Conservation (phyloP, 2,888 invertebrate species). For the Epirrhoe tristata region DNA sequence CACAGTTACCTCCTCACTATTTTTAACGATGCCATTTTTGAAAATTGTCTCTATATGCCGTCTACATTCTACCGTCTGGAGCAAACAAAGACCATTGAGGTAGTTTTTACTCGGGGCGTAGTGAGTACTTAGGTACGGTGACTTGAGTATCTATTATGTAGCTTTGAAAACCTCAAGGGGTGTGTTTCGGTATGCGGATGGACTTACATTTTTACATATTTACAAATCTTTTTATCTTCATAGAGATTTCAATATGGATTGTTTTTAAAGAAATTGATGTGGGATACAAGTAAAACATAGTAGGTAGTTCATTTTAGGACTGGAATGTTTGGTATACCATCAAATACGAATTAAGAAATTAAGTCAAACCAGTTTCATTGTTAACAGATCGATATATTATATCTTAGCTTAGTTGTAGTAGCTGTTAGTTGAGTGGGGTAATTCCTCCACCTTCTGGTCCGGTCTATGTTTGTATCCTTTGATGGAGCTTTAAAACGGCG, state of each 20-base stretch:
- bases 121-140: conserved; percentile 30
- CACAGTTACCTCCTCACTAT: conserved; percentile 68
- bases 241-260: neutral
- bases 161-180: conserved; percentile 32
- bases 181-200: conserved; percentile 23
- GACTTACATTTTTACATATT: conserved; percentile 5
- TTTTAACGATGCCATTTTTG: conserved; percentile 73
- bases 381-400: too few relatives aligned
- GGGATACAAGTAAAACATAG: too few relatives aligned
- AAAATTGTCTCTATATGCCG: conserved; percentile 63
- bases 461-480: too few relatives aligned
- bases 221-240: neutral
- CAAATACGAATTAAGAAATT: too few relatives aligned
- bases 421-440: too few relatives aligned
- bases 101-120: conserved; percentile 32
- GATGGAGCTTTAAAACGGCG: too few relatives aligned
- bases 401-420: too few relatives aligned
- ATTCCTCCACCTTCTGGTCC: too few relatives aligned
- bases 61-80: conserved; percentile 45
- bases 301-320: too few relatives aligned
- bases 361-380: too few relatives aligned
- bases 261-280: neutral
- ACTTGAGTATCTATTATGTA: conserved; percentile 36
- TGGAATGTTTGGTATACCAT: too few relatives aligned
- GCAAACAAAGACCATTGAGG: conserved; percentile 39